Evolutionary conservation across 1,140 invertebrate genomes (phyloP), one percentile per base, ranked within the genome.

Genomic region (Proales similis): DNA sequence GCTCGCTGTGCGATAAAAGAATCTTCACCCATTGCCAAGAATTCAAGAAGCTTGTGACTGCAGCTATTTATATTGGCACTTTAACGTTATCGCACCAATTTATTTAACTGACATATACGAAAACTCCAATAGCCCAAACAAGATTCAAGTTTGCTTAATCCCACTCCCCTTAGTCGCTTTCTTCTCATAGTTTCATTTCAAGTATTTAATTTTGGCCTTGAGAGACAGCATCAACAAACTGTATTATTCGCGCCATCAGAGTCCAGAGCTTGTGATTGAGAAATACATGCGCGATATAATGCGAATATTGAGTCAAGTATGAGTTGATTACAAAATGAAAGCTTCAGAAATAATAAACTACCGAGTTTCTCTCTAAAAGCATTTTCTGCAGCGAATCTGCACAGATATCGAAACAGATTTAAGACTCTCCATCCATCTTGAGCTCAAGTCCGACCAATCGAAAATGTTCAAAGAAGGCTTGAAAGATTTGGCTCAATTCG

Each of bases 341-440:
- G 9, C 51, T 7, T 67, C 5, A 38, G 32, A 4, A 46, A 46
- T 5, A 47, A 57, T 33, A 65, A 66, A 67, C 65, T 64, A 51
- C 69, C 67, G 24, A n/a, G n/a, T n/a, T n/a, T n/a, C n/a, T n/a
- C n/a, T n/a, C n/a, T n/a, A n/a, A n/a, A 65, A 73, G 74, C 63
- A 74, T 68, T 68, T 90, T 42, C 71, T 88, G 20, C 81, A 85
- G 66, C 85, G 84, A 24, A 74, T 91, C 17, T 89, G 87, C 71
- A 83, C 84, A 64, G 83, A 86, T 66, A 84, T 95, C 65, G 92
- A 97, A 78, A 91, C 84, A 2, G 87, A 90, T 73, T 77, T 96
- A 30, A 81, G 92, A 36, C 75, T 95, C 6, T 85, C 88, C 64
- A 89, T 87, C 19, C 88, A 95, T 76, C 82, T 86, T 1, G 89